Evolutionary conservation across 2,888 invertebrate genomes (phyloP), one percentile per base, ranked within the genome.

Genomic region (Eretmocerus hayati): DNA sequence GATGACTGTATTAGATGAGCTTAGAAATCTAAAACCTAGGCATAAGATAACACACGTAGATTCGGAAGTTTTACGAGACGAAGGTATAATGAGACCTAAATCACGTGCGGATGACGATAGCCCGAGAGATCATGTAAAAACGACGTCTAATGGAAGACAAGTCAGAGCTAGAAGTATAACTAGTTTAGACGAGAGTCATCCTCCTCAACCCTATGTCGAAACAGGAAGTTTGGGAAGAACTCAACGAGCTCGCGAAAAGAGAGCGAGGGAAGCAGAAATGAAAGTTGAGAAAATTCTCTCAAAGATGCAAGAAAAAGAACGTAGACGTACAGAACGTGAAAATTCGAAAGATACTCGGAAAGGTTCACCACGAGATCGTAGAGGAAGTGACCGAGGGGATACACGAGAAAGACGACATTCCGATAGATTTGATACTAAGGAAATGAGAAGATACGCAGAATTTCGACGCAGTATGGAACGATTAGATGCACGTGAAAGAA

Each of bases 61-160:
- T 45, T 71, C 71, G 2, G 71, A 71, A 45, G 60, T 71, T 1
- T 50, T 71, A 16, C 56, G 71, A 3, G 71, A 71, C 45, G 68
- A 71, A 52, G 70, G 71, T 42, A 71, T 71, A 6, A 71, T 71
- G 71, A 58, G 65, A 26, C 71, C 71, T 0, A 71, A 71, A 38
- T 69, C 71, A 2, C 61, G 71, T 11, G 67, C 70, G 33, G 71
- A 71, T 43, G 71, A 71, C 42, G 68, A 71, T 41, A 69, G 68
- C 50, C 67, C 68, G 2, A 59, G 62, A 1, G 69, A 71, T 18
- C 22, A 46, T 4, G 61, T 56, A 23, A 57, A 51, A 21, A 23
- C 32, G 8, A 38, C 50, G 18, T 41, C 37, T 4, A 53, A 52
- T 1, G 57, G 56, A 21, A 61, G 64, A 37, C 65, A 67, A 1